Base-by-base conservation (phyloP, 23 tunicate genomes). In the Styela plicata region DNA sequence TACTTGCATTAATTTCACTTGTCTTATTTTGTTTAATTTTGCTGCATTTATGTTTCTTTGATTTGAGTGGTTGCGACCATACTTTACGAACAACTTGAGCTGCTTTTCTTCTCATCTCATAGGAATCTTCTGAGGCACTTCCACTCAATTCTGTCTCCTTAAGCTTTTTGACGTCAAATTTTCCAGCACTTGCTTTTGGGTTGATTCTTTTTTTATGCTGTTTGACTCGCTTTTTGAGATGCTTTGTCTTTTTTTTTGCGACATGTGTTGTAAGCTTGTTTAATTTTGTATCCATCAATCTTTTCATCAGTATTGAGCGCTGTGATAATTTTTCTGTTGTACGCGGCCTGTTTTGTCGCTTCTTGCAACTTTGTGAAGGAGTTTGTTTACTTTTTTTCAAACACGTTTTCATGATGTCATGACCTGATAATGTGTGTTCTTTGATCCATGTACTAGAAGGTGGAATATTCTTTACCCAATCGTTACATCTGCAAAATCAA, bases 381-480 rank as follows among this genome's bases (percentile, higher is more conserved):
- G 13, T 13, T 5, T 7, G 10, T 3, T 5, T 17, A 3, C 17
- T 3, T 26, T 71, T 34, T 29, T 36, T 36, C 33, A 24, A 24
- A 23, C 67, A 7, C 31, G 16, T 67, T 16, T 67, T 67, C 1
- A 1, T n/a, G 19, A 36, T 44, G 81, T 76, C 66, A n/a, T 28
- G 30, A 21, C 81, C 81, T 21, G 81, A 76, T 24, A 76, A 27
- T 0, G 81, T 76, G 64, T 76, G 81, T 24, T 53, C 2, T 25
- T 21, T 76, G 23, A 33, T 67, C 81, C 81, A 76, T 24, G 66
- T 26, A 24, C 63, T 33, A 18, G 81, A 52, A 53, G 36, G 81
- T 1, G 81, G 81, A 23, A 76, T 33, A 76, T 76, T 76, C 24
- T 44, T 69, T 5, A 76, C 66, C 81, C 81, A 76, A 17, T 53